Evolutionary conservation across 1,140 invertebrate species (phyloP), one percentile per base, ranked within the genome.

Genomic region (Drosophila oshimai): DNA sequence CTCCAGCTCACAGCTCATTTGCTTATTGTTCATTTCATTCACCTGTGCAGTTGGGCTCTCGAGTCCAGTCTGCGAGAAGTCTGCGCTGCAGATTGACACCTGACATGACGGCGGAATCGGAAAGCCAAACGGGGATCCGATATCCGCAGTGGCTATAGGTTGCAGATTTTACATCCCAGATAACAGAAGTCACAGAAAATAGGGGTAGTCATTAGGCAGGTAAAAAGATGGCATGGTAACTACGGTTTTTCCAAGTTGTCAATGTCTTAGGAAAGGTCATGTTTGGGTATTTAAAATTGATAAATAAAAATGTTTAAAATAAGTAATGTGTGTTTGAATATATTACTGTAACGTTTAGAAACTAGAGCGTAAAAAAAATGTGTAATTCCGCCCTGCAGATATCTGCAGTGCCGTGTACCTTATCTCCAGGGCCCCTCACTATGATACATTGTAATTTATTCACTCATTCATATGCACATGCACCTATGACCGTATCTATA

Each of bases 51-150:
- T 15, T 28, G 26, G 51, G 34, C 57, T 39, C 58, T 61, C 31
- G 29, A 67, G 47, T 61, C 31, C 24, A 67, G 47, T 69, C 57
- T 61, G 53, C 36, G 24, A 28, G 13, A 17, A 41, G 61, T 65
- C 61, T 49, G 58, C 41, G 41, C 34, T 29, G 60, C 34, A 58
- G 80, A 84, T 84, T 84, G 79, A 84, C 79, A 86, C 80, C 81
- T 86, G 79, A 84, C 79, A 79, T 44, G 50, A 44, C 47, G 29
- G 50, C 54, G 24, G 24, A 49, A 41, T 64, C 58, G 61, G 29
- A 65, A 26, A 36, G 44, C 60, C 18, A 45, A 58, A 39, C 58
- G 34, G 20, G 34, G 20, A 67, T 64, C 69, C 64, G n/a, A 24
- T 26, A 45, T 54, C 51, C 15, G 15, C 22, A 15, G 17, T n/a